Conservation (phyloP, 2,797 vertebrate species). For the Myripristis jacobus region DNA sequence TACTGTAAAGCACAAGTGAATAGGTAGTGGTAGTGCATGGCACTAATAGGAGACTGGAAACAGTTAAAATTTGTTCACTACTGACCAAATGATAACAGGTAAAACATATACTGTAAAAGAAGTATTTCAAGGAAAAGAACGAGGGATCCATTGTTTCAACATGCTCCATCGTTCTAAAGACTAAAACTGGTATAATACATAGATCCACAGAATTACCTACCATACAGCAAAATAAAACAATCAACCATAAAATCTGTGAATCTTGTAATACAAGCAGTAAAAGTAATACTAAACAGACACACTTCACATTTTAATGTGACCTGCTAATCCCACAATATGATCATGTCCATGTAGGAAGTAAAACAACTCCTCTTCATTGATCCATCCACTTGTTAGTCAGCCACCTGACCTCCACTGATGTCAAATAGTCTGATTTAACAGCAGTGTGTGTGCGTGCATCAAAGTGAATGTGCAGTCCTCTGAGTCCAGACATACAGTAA, state of each 20-base stretch:
- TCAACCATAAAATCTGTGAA: slow-evolving; percentile 30
- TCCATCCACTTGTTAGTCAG: slow-evolving; percentile 51
- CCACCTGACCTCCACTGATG: slow-evolving; percentile 23
- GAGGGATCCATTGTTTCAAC: slow-evolving; percentile 38
- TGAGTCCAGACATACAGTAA: slow-evolving; percentile 19
- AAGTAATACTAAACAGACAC: slow-evolving; percentile 68
- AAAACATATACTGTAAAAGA: slow-evolving; percentile 53
- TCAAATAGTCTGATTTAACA: slow-evolving; percentile 37
- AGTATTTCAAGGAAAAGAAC: slow-evolving; percentile 53
- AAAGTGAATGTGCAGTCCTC: slow-evolving; percentile 9
- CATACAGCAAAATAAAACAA: slow-evolving; percentile 37
- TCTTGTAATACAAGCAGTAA: slow-evolving; percentile 50
- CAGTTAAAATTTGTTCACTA: slow-evolving; percentile 36
- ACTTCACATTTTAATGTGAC: slow-evolving; percentile 68
- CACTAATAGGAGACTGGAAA: slow-evolving; percentile 67
- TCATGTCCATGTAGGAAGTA: slow-evolving; percentile 14
- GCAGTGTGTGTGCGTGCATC: slow-evolving; percentile 25
- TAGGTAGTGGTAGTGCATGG: slow-evolving; percentile 69
- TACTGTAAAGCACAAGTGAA: slow-evolving; percentile 42
- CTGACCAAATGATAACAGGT: slow-evolving; percentile 46
- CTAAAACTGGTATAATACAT: slow-evolving; percentile 36
- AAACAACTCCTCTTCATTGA: slow-evolving; percentile 54
- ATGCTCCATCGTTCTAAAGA: slow-evolving; percentile 38
- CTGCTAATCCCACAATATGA: slow-evolving; percentile 26
- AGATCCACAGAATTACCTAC: slow-evolving; percentile 22